A percentile compares a stretch with the other conserved stretches of the same genome.
Conservation (phyloP, 2,797 vertebrate genomes). For the Cheirogaleus major region DNA sequence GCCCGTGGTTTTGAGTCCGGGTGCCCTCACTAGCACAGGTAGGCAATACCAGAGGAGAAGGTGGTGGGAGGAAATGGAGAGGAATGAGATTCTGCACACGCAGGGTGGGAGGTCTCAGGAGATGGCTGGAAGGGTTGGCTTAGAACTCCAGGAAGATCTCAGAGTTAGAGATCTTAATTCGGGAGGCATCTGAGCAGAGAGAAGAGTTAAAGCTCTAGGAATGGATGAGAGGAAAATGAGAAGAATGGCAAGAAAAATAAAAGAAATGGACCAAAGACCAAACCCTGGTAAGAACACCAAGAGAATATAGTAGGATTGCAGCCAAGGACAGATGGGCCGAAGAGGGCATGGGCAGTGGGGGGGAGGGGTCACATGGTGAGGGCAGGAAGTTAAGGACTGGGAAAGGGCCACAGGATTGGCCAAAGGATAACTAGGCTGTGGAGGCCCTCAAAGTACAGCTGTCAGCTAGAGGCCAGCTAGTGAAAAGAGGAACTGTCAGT, state of each 20-base stretch:
- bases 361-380: not conserved
- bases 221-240: not conserved
- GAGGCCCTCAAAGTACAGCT: not conserved
- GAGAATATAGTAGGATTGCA: not conserved
- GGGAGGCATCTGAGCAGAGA: not conserved
- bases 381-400: not conserved
- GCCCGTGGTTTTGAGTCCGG: not conserved
- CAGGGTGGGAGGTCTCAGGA: not conserved
- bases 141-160: not conserved
- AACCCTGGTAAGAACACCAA: not conserved
- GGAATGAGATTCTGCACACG: not conserved
- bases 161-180: not conserved
- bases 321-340: not conserved
- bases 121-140: not conserved
- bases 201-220: not conserved
- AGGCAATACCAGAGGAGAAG: not conserved
- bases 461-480: not conserved
- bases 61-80: not conserved
- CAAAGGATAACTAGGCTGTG: not conserved
- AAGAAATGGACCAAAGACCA: not conserved
- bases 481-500: too few relatives aligned
- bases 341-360: not conserved
- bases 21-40: not conserved
- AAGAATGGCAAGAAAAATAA: not conserved
- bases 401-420: not conserved